Evolutionary conservation across 2,888 invertebrate genomes (phyloP).

Genomic region (Tholera decimalis): DNA sequence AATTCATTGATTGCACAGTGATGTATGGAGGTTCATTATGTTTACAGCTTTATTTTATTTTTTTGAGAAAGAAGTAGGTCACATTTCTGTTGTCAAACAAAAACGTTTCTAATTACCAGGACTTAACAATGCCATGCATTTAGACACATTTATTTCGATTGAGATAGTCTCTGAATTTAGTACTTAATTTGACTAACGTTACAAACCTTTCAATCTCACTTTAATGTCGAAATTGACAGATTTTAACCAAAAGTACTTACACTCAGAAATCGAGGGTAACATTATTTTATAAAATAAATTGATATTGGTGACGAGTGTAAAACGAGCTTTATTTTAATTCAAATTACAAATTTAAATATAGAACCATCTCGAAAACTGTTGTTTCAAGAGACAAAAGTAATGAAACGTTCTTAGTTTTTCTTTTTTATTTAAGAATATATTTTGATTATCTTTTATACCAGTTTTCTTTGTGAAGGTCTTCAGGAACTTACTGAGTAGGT

Average conservation of each 20-base stretch:
- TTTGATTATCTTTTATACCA: not conserved
- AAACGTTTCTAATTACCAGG: not conserved
- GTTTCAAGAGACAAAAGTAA: not conserved
- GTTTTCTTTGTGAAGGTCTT: conserved; percentile 17
- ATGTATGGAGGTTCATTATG: not conserved
- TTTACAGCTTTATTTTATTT: not conserved
- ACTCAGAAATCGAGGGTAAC: too few relatives aligned
- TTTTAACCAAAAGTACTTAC: too few relatives aligned
- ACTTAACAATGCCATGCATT: not conserved
- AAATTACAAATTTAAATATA: not conserved
- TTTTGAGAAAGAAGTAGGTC: not conserved
- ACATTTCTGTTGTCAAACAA: not conserved
- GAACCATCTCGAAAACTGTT: not conserved
- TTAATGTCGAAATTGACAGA: too few relatives aligned
- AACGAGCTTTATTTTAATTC: not conserved
- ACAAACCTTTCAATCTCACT: too few relatives aligned
- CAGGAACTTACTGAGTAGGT: conserved; percentile 1
- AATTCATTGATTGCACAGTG: conserved; percentile 22
- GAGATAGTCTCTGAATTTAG: too few relatives aligned
- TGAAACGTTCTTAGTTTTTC: not conserved
- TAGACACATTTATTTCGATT: too few relatives aligned
- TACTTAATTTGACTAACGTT: too few relatives aligned
- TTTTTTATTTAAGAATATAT: conserved; percentile 13
- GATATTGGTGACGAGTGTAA: not conserved
- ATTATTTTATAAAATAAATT: not conserved